phyloP scores from a whole-genome alignment of 2,797 vertebrate genomes.

The Sitta carolinensis region DNA sequence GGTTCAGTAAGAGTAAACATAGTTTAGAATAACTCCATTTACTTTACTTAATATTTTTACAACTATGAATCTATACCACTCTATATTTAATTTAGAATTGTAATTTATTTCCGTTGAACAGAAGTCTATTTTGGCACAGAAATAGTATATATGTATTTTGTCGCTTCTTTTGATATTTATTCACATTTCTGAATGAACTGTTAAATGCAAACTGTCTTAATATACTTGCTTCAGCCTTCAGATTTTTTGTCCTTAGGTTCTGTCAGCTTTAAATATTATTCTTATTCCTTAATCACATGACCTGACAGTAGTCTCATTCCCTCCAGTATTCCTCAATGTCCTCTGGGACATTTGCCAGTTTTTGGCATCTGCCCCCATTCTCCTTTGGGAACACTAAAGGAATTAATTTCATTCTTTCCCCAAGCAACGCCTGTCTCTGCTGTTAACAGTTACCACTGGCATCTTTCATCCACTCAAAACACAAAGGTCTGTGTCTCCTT shows the following conservation, averaged over 20 bases:
- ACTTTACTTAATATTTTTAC: not conserved
- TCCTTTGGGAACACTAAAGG: conserved; percentile 41
- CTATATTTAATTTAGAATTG: not conserved
- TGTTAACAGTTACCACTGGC: not conserved
- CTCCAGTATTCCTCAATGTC: conserved; percentile 28
- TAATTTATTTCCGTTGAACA: not conserved
- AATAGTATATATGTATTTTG: not conserved
- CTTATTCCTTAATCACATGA: conserved; percentile 35
- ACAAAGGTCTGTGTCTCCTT: not conserved
- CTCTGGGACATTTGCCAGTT: conserved; percentile 53
- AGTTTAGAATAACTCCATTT: not conserved
- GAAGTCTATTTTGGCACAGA: not conserved
- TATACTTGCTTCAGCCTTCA: not conserved
- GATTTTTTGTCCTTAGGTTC: not conserved
- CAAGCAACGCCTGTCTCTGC: conserved; percentile 14
- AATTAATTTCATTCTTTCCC: conserved; percentile 47
- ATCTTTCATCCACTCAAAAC: not conserved
- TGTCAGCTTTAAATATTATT: conserved; percentile 7
- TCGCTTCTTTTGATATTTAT: not conserved
- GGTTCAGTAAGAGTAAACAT: not conserved
- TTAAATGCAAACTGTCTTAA: not conserved
- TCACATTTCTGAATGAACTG: not conserved
- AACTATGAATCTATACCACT: not conserved
- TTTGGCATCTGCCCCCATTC: conserved; percentile 53
- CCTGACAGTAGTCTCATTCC: conserved; percentile 10